Conservation (phyloP, 2,888 invertebrate species). For the Dasypolia templi region DNA sequence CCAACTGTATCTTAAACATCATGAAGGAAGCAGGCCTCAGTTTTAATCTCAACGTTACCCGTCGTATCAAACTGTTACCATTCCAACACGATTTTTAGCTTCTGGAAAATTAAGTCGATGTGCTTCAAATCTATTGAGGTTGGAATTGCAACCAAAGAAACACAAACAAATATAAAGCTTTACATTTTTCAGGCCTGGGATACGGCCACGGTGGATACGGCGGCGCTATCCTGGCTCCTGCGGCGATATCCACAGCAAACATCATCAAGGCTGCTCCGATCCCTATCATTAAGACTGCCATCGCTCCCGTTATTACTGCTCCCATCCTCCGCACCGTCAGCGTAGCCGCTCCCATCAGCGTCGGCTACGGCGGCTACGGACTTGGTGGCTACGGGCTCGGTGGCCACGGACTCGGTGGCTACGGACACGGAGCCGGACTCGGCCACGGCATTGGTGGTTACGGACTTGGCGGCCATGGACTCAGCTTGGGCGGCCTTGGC, state of each 20-base stretch:
- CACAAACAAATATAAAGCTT: not conserved
- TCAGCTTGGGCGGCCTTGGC: slow-evolving; percentile 29
- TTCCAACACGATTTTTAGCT: not conserved
- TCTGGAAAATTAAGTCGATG: not conserved
- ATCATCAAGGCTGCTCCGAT: slow-evolving; percentile 82
- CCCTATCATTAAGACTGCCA: slow-evolving; percentile 77
- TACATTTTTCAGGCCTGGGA: slow-evolving; percentile 59
- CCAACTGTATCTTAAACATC: slow-evolving; percentile 1
- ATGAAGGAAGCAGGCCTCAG: not conserved
- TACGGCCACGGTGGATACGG: slow-evolving; percentile 47
- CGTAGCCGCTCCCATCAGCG: slow-evolving; percentile 60
- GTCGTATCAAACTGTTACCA: not conserved
- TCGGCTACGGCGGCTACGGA: slow-evolving; percentile 27
- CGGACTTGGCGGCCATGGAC: slow-evolving; percentile 37
- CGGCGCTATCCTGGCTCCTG: slow-evolving; percentile 70
- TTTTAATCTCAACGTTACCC: not conserved
- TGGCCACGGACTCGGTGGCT: slow-evolving; percentile 35
- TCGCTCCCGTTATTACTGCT: slow-evolving; percentile 75
- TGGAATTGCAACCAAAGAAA: not conserved
- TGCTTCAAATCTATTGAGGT: not conserved
- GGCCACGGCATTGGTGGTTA: slow-evolving; percentile 51
- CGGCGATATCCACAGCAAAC: slow-evolving; percentile 82
- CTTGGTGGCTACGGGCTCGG: slow-evolving; percentile 55
- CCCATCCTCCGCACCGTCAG: slow-evolving; percentile 70
- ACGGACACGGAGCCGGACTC: slow-evolving; percentile 35